Conservation (phyloP, 2,888 invertebrate species). For the Drosophila mulleri region DNA sequence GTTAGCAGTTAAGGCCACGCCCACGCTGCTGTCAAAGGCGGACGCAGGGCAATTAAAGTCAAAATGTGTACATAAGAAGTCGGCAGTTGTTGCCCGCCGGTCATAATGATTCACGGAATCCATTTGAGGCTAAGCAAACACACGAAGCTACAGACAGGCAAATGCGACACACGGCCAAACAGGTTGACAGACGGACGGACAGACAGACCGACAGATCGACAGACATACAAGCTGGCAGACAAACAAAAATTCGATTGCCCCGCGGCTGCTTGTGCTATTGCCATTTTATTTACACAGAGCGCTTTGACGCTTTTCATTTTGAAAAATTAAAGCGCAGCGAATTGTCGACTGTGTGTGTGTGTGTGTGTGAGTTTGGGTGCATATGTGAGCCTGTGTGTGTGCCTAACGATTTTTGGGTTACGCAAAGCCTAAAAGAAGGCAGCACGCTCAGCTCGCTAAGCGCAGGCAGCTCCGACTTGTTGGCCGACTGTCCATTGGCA, state of each 20-base stretch:
- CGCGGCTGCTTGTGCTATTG: conserved; percentile 42
- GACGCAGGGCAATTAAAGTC: conserved; percentile 56
- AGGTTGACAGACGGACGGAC: not conserved
- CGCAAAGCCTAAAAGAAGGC: conserved; percentile 50
- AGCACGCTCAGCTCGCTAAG: conserved; percentile 36
- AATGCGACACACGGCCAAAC: not conserved
- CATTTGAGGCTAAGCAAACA: conserved; percentile 63
- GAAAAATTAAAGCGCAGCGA: conserved; percentile 50
- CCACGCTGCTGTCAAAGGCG: conserved; percentile 30
- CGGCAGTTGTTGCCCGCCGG: conserved; percentile 45
- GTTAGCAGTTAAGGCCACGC: conserved; percentile 31
- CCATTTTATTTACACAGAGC: conserved; percentile 35
- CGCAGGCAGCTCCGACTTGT: conserved; percentile 27
- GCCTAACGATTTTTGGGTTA: conserved; percentile 2
- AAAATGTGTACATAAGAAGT: conserved; percentile 49
- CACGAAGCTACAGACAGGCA: conserved; percentile 27
- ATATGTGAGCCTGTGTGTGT: not conserved
- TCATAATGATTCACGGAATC: conserved; percentile 58
- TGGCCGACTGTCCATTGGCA: conserved; percentile 59
- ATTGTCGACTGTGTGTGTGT: not conserved
- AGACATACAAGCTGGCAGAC: conserved; percentile 2
- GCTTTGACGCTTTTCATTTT: conserved; percentile 58
- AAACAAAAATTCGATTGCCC: conserved; percentile 11
- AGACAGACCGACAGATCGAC: conserved; percentile 4
- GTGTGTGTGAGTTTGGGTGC: not conserved